phyloP scores from a whole-genome alignment of 2,113 vertebrate genomes.

The Cricetomys ansorgei region DNA sequence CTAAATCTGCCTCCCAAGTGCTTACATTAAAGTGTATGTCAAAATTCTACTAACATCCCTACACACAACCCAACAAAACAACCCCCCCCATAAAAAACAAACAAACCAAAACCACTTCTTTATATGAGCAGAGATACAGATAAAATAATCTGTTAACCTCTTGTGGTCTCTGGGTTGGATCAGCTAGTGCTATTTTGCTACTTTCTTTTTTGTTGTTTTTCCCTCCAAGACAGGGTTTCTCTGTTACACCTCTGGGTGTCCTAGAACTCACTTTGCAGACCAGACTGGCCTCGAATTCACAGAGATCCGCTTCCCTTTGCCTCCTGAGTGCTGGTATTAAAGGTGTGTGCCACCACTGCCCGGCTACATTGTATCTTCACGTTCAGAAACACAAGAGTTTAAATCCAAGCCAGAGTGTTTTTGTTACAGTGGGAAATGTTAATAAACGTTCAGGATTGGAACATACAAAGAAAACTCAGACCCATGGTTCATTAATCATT shows the following conservation, averaged over 20 bases:
- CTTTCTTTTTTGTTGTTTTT: too few relatives aligned
- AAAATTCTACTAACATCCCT: neutral
- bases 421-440: conserved; percentile 65
- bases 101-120: too few relatives aligned
- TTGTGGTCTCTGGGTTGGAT: neutral
- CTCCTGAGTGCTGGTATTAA: too few relatives aligned
- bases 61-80: neutral
- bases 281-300: too few relatives aligned
- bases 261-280: too few relatives aligned
- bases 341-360: too few relatives aligned
- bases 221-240: too few relatives aligned
- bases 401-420: conserved; percentile 54
- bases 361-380: too few relatives aligned
- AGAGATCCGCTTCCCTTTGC: too few relatives aligned
- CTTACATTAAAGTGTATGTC: neutral
- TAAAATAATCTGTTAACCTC: neutral
- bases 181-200: conserved; percentile 44
- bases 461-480: conserved; percentile 45
- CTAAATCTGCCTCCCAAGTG: neutral
- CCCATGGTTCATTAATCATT: conserved; percentile 65
- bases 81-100: neutral
- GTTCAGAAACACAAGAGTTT: neutral
- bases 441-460: conserved; percentile 59
- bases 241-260: too few relatives aligned
- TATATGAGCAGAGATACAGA: neutral